phyloP scores from a whole-genome alignment of 2,888 invertebrate genomes.

The Anarsia innoxiella region DNA sequence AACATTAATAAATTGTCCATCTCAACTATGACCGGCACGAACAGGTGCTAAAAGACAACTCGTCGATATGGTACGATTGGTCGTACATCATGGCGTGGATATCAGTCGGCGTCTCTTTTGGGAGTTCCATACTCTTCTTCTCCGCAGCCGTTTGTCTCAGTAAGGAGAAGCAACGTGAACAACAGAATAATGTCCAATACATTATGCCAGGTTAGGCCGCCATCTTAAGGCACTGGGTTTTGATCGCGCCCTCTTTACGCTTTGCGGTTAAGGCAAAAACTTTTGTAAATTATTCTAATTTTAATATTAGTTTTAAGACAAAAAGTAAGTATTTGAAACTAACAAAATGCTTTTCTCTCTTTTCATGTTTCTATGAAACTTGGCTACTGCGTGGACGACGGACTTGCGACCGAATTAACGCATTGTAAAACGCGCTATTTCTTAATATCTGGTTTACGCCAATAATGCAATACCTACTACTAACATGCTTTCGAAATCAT shows the following conservation, averaged over 20 bases:
- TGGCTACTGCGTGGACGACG: conserved; percentile 57
- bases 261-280: conserved; percentile 48
- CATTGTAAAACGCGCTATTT: conserved; percentile 52
- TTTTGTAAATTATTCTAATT: conserved; percentile 13
- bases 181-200: conserved; percentile 88
- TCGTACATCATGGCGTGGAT: conserved; percentile 91
- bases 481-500: conserved; percentile 61
- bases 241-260: conserved; percentile 48
- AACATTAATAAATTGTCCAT: too few species aligned
- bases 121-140: conserved; percentile 85
- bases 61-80: conserved; percentile 87
- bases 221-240: conserved; percentile 39
- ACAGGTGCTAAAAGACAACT: conserved; percentile 83
- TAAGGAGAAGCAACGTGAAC: conserved; percentile 83
- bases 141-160: conserved; percentile 85
- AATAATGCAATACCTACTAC: conserved; percentile 64
- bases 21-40: conserved; percentile 25
- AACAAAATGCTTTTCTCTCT: conserved; percentile 73
- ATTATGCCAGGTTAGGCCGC: conserved; percentile 88
- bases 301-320: conserved; percentile 22
- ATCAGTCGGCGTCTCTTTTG: conserved; percentile 84
- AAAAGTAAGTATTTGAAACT: conserved; percentile 58
- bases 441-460: conserved; percentile 73
- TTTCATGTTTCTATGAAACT: conserved; percentile 75
- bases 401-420: conserved; percentile 52